These are phyloP conservation scores for Amphimedon queenslandica DNA, from an alignment of 37 sponge, comb jelly and placozoan species.

Conservation along the genomic window DNA sequence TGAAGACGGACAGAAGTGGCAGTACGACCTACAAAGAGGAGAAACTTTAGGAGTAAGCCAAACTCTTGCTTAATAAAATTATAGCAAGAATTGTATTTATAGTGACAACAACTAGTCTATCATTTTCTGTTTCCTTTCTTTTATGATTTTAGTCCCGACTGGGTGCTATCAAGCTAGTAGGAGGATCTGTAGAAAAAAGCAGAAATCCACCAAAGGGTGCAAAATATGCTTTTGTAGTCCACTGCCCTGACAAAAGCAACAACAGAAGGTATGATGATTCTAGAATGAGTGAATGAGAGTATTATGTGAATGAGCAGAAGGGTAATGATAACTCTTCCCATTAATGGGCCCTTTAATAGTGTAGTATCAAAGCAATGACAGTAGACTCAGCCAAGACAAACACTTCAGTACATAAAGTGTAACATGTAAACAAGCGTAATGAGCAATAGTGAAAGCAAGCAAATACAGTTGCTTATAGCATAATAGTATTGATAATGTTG, in stretches of 20 bases:
- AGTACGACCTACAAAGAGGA: constrained; percentile 38
- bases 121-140: not conserved
- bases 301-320: not conserved
- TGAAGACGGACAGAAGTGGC: constrained; percentile 35
- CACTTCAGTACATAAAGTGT: too few relatives aligned
- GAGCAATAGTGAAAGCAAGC: too few relatives aligned
- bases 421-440: too few relatives aligned
- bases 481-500: too few relatives aligned
- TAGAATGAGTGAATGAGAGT: not conserved
- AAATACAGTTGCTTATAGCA: too few relatives aligned
- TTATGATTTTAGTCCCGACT: constrained; percentile 28
- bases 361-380: too few relatives aligned
- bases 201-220: constrained; percentile 56
- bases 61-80: not conserved
- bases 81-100: not conserved
- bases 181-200: constrained; percentile 23
- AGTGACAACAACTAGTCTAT: not conserved
- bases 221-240: constrained; percentile 50
- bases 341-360: too few relatives aligned
- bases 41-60: constrained; percentile 49
- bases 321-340: not conserved
- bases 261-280: constrained; percentile 57
- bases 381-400: too few relatives aligned
- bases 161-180: constrained; percentile 57
- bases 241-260: constrained; percentile 66